phyloP scores from a whole-genome alignment of 1,140 invertebrate species.

The Neelides sp. region DNA sequence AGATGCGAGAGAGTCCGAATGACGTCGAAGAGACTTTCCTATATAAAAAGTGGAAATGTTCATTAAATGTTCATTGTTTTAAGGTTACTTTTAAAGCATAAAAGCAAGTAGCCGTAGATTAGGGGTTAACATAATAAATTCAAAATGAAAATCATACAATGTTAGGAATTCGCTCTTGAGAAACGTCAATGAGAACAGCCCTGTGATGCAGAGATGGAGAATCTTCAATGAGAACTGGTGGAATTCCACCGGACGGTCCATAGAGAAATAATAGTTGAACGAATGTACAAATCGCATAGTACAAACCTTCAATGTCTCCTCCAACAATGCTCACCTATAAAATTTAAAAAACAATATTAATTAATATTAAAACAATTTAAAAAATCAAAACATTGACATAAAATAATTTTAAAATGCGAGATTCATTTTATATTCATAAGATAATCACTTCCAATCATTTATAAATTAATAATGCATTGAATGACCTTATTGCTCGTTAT shows the following conservation, averaged over 20 bases:
- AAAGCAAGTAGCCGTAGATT: no score
- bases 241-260: constrained; percentile 37
- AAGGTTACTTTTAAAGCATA: no score
- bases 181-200: constrained; percentile 49
- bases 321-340: constrained; percentile 45
- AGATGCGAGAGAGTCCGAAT: constrained; percentile 46
- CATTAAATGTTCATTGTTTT: no score
- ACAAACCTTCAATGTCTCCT: constrained; percentile 44
- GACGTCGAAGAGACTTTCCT: constrained; percentile 46
- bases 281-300: constrained; percentile 49
- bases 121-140: constrained; percentile 4
- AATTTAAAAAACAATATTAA: constrained; percentile 2
- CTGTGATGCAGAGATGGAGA: constrained; percentile 46
- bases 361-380: constrained; percentile 11
- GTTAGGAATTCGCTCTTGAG: constrained; percentile 47
- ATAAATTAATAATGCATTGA: not conserved
- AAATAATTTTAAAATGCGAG: no score
- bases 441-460: not conserved
- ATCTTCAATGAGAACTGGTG: constrained; percentile 49
- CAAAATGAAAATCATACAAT: constrained; percentile 36
- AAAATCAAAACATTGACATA: constrained; percentile 3
- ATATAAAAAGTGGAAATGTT: constrained; percentile 14
- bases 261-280: constrained; percentile 47
- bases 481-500: constrained; percentile 29
- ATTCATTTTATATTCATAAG: no score